Percentiles rank a stretch among this genome's conserved stretches.
These are phyloP conservation scores for western clawed frog (Xenopus tropicalis) DNA, from an alignment of 2,113 vertebrate species.

Conservation along the genomic window UCB_Xtro_10.0 CM004452.2:17751501-17752000, in stretches of 20 bases:
- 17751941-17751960: background rate
- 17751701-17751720: constrained; percentile 37
- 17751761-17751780: background rate
- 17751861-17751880: background rate
- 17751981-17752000: background rate
- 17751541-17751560: background rate
- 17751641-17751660: constrained; percentile 23
- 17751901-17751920: background rate
- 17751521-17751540: background rate
- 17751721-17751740: constrained; percentile 17
- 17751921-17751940: background rate
- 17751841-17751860: background rate
- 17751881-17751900: background rate
- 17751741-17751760: constrained; percentile 4
- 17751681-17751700: constrained; percentile 17
- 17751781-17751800: background rate
- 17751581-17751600: constrained; percentile 21
- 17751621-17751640: constrained; percentile 31
- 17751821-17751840: background rate
- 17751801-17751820: background rate
- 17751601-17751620: constrained; percentile 20
- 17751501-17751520: too few relatives aligned
- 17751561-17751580: constrained; percentile 31
- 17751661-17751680: constrained; percentile 44
- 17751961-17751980: background rate